These are phyloP conservation scores for Lymantria dispar DNA, from an alignment of 2,888 invertebrate species.

Conservation along the genomic window DNA sequence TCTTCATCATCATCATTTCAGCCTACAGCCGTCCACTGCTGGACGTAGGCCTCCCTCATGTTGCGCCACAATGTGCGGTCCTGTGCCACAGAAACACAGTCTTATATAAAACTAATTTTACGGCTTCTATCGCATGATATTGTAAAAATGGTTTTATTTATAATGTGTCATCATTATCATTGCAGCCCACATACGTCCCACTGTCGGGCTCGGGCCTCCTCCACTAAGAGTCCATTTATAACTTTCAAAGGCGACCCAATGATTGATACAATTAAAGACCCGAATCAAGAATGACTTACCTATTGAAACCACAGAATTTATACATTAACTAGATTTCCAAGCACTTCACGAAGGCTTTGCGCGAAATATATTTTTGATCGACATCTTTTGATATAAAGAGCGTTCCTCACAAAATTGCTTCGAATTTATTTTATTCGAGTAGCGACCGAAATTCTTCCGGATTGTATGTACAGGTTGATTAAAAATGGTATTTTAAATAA, in stretches of 20 bases:
- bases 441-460: neutral
- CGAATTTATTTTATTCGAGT: constrained; percentile 9
- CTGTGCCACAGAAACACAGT: no score
- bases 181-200: no score
- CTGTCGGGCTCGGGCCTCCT: neutral
- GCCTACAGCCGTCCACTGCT: no score
- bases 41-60: no score
- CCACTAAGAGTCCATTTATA: neutral
- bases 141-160: no score
- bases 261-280: neutral
- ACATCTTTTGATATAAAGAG: neutral
- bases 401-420: neutral
- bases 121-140: no score
- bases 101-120: no score
- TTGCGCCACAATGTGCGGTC: no score
- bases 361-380: constrained; percentile 5
- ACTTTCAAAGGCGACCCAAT: neutral
- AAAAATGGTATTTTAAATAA: neutral
- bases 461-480: no score
- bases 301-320: neutral
- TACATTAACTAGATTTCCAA: constrained; percentile 12
- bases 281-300: neutral
- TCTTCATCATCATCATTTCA: no score
- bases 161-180: no score
- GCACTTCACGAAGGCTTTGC: constrained; percentile 2